Conservation (phyloP, 2,888 invertebrate genomes). For the Chymomyza amoena region DNA sequence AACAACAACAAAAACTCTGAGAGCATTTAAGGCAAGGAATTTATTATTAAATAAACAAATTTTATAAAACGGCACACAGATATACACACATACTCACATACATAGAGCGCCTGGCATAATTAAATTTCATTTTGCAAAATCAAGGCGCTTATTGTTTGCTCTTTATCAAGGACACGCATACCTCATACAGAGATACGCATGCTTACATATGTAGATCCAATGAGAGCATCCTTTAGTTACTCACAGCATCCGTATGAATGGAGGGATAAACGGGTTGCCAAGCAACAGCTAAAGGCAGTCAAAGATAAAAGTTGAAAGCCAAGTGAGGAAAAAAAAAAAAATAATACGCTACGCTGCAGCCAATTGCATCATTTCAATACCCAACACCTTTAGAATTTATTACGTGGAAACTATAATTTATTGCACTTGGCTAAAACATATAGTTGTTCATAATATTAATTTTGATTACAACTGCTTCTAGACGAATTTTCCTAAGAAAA, state of each 20-base stretch:
- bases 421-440: background rate
- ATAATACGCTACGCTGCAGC: background rate
- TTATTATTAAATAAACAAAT: slow-evolving; percentile 61
- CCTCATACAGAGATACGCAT: background rate
- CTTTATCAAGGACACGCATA: slow-evolving; percentile 33
- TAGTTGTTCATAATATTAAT: no score
- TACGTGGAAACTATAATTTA: no score
- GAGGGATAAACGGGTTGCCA: slow-evolving; percentile 37
- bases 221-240: no score
- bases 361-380: no score
- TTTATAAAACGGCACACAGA: slow-evolving; percentile 36
- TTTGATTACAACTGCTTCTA: no score
- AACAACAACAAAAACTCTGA: background rate
- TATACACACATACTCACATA: slow-evolving; percentile 22
- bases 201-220: background rate
- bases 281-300: slow-evolving; percentile 38
- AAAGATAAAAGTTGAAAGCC: slow-evolving; percentile 28
- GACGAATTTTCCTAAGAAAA: no score
- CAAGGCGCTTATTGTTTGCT: slow-evolving; percentile 60
- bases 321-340: background rate
- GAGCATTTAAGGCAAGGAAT: slow-evolving; percentile 30
- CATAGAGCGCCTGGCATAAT: slow-evolving; percentile 39
- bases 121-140: slow-evolving; percentile 66
- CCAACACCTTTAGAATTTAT: no score
- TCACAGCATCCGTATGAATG: background rate